These are phyloP conservation scores for Heliothis subflexa DNA, from an alignment of 1,140 invertebrate genomes.

Conservation along the genomic window DNA sequence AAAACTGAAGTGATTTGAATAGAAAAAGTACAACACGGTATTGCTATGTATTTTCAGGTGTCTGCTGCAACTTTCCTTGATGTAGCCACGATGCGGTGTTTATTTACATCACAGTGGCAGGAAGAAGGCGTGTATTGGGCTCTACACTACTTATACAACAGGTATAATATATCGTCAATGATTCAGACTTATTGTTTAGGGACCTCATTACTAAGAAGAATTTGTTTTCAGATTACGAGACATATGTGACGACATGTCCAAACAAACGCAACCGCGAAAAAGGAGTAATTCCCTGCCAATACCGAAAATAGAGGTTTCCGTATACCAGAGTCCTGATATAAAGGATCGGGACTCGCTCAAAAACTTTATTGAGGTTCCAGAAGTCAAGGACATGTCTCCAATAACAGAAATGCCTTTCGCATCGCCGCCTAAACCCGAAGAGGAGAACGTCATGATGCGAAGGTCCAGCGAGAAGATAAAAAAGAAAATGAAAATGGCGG, in stretches of 20 bases:
- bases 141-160: conserved; percentile 96
- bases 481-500: conserved; percentile 95
- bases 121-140: conserved; percentile 99
- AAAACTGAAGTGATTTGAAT: no score
- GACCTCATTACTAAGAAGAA: not conserved
- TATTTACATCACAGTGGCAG: conserved; percentile 99
- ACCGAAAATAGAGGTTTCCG: conserved; percentile 95
- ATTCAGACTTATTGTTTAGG: not conserved
- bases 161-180: conserved; percentile 85
- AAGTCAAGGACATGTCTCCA: conserved; percentile 88
- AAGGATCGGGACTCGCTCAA: conserved; percentile 90
- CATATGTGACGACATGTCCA: conserved; percentile 92
- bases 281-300: conserved; percentile 97
- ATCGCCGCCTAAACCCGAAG: conserved; percentile 83
- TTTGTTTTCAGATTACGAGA: conserved; percentile 82
- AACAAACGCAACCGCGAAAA: conserved; percentile 91
- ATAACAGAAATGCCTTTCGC: conserved; percentile 82
- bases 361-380: conserved; percentile 92
- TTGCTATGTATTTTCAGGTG: conserved; percentile 87
- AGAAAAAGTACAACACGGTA: no score
- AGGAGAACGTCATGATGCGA: conserved; percentile 87
- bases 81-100: conserved; percentile 97
- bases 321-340: conserved; percentile 92
- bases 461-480: conserved; percentile 93
- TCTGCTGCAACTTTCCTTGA: conserved; percentile 98